phyloP scores from a whole-genome alignment of 64 coral and sea anemone species.

The Montipora sp. region DNA sequence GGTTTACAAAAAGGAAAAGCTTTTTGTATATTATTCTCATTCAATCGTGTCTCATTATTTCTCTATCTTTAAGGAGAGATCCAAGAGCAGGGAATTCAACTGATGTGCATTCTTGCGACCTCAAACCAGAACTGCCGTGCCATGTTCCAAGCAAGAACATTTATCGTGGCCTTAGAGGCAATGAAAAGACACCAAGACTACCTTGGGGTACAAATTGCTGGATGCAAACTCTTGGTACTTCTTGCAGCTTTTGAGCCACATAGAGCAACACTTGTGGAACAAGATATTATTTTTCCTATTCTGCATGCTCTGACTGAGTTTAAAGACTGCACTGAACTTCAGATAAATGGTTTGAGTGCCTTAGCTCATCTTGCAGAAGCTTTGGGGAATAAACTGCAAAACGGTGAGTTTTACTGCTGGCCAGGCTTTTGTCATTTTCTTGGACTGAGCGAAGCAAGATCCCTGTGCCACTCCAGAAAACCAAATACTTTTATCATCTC shows the following conservation, averaged over 20 bases:
- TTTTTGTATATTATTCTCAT: neutral
- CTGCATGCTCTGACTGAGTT: conserved; percentile 37
- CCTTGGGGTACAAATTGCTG: conserved; percentile 60
- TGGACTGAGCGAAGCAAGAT: neutral
- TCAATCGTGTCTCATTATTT: neutral
- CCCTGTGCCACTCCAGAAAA: neutral
- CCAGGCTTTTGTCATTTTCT: too few relatives aligned
- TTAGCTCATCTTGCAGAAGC: conserved; percentile 14
- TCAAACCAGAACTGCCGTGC: conserved; percentile 28
- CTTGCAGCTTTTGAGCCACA: conserved; percentile 33
- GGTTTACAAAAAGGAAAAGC: too few relatives aligned
- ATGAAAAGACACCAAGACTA: conserved; percentile 66
- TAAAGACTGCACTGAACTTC: conserved; percentile 24
- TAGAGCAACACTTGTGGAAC: conserved; percentile 61
- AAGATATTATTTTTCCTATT: conserved; percentile 36
- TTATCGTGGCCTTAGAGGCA: conserved; percentile 58
- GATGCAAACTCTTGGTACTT: conserved; percentile 49
- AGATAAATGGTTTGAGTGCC: conserved; percentile 47
- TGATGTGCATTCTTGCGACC: conserved; percentile 61
- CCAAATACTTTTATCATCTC: too few relatives aligned
- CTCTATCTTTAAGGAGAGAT: conserved; percentile 70
- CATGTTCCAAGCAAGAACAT: conserved; percentile 47
- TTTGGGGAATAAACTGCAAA: neutral
- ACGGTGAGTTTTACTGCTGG: neutral
- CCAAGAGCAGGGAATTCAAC: conserved; percentile 37